Conservation (phyloP, 2,113 vertebrate species). For the Podarcis cretensis region DNA sequence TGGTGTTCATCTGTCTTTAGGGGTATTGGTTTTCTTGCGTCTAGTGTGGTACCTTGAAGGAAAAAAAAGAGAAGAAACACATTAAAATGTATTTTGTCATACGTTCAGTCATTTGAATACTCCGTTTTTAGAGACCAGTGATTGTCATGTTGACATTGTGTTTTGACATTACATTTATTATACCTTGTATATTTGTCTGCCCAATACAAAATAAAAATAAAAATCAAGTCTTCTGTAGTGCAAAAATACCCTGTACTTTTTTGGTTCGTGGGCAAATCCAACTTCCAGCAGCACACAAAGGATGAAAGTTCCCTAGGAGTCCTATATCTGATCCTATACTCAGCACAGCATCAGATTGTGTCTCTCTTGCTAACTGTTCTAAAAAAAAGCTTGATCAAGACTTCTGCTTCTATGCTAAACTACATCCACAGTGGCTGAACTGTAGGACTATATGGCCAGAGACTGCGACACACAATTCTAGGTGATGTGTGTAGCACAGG, state of each 20-base stretch:
- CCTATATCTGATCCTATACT: background rate
- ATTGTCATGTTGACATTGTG: no score
- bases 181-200: background rate
- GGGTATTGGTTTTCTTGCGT: conserved; percentile 70
- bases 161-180: background rate
- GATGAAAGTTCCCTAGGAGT: background rate
- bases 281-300: background rate
- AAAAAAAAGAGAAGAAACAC: background rate
- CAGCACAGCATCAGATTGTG: background rate
- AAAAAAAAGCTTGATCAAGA: background rate
- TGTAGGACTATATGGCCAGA: background rate
- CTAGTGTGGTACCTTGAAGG: conserved; percentile 71
- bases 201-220: background rate
- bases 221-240: no score
- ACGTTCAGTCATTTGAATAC: background rate
- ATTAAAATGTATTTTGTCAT: background rate
- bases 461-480: background rate
- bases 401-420: background rate
- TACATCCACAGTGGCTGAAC: background rate
- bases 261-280: background rate
- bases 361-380: background rate
- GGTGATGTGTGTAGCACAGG: background rate
- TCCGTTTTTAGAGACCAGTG: background rate
- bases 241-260: background rate
- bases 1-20: conserved; percentile 65